Conservation (phyloP, 2,113 vertebrate species). For the Hydrochoerus hydrochaeris region DNA sequence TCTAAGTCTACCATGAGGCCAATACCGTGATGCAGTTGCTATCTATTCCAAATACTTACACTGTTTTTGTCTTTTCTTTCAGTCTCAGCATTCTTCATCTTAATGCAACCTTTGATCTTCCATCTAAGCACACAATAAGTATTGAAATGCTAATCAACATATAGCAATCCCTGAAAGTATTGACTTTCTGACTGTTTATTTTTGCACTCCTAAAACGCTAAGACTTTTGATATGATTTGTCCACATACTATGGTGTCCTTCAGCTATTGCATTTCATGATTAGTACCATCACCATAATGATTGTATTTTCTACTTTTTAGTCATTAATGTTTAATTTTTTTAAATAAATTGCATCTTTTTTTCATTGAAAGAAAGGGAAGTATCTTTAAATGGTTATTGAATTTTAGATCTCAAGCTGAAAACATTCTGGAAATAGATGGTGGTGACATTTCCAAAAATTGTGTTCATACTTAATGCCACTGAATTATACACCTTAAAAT, state of each 20-base stretch:
- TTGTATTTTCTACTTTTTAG: not conserved
- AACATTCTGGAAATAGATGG: not conserved
- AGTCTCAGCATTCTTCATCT: not conserved
- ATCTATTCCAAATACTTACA: not conserved
- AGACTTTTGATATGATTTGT: not conserved
- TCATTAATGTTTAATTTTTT: not conserved
- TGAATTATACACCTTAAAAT: not conserved
- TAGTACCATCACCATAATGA: not conserved
- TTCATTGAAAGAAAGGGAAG: not conserved
- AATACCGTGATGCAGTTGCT: not conserved
- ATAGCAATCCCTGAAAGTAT: not conserved
- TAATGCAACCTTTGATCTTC: constrained; percentile 8
- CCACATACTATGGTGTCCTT: not conserved
- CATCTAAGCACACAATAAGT: not conserved
- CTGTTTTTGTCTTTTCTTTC: not conserved
- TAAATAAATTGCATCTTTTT: not conserved
- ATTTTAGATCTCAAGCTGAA: not conserved
- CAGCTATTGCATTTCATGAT: not conserved
- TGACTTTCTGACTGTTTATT: not conserved
- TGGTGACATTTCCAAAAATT: not conserved
- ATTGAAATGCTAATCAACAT: not conserved
- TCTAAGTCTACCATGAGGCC: not conserved
- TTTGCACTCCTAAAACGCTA: not conserved
- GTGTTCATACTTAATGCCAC: not conserved
- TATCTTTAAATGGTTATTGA: not conserved